These are phyloP conservation scores for Lepidochrysops patricia DNA, from an alignment of 2,888 invertebrate species.

Conservation along the genomic window DNA sequence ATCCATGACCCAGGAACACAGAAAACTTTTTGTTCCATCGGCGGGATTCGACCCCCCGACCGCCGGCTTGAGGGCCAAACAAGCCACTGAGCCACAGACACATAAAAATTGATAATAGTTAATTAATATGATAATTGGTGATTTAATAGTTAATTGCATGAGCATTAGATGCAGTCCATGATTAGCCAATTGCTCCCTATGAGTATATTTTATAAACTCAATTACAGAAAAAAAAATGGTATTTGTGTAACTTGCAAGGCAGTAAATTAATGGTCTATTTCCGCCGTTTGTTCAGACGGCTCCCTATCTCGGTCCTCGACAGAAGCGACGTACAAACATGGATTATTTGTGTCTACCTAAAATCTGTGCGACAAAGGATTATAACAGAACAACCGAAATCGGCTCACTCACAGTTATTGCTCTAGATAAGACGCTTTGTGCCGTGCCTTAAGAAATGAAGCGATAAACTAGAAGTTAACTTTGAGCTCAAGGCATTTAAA, in stretches of 20 bases:
- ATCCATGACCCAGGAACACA: no score
- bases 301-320: slow-evolving; percentile 23
- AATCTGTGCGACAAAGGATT: slow-evolving; percentile 18
- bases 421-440: slow-evolving; percentile 10
- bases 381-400: slow-evolving; percentile 16
- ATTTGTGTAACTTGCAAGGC: slow-evolving; percentile 8
- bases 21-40: no score
- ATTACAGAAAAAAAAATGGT: no score
- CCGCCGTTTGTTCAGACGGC: slow-evolving; percentile 23
- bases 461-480: slow-evolving; percentile 1
- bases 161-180: no score
- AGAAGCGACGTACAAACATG: slow-evolving; percentile 16
- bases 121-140: no score
- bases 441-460: slow-evolving; percentile 12
- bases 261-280: slow-evolving; percentile 21
- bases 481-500: slow-evolving; percentile 2
- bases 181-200: neutral
- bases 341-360: slow-evolving; percentile 20
- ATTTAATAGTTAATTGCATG: no score
- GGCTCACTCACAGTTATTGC: slow-evolving; percentile 13
- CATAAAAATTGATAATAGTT: no score
- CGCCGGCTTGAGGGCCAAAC: no score
- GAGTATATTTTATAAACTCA: no score
- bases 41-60: no score
- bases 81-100: no score